Base-by-base conservation (phyloP, 2,888 invertebrate species). In the Drosophila monieri region DNA sequence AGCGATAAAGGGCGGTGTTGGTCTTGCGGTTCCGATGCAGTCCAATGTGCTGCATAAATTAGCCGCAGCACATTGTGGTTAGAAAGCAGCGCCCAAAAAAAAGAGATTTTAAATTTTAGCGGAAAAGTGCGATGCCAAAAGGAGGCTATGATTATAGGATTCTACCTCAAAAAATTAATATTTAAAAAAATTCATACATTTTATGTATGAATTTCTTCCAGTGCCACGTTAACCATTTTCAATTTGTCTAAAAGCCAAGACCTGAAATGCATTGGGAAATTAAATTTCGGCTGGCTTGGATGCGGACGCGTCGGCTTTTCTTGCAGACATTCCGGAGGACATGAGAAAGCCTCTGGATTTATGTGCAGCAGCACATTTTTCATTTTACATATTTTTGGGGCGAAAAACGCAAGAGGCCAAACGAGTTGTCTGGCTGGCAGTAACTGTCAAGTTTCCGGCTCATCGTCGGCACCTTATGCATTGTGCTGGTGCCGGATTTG, bases 391-490 rank as follows among this genome's bases (percentile, higher is more conserved):
- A 43, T 43, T 43, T 43, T 43, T 21, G 6, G 43, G 43, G 43
- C 5, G 21, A 10, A 10, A 6, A 18, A 9, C 18, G 43, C 21
- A 18, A 5, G 39, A 56, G 53, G 27, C 6, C 14, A 6, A 59
- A 48, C 52, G 53, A 46, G 54, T 55, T 47, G 55, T 49, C 67
- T 74, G 79, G 62, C 59, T 59, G 61, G 59, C 74, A 74, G 77
- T 44, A 80, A 85, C 78, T 79, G 86, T 78, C 83, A 85, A 79
- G 86, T 85, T 77, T 76, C 85, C 70, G 80, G 71, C 85, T 78
- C 81, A 76, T 75, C 81, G 73, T 69, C 74, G 85, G 62, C 87
- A 81, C 87, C 80, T 86, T 84, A 75, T 85, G 85, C 85, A 76
- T 80, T 84, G 76, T 76, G 55, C 58, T 64, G 59, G 53, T 47